Evolutionary conservation across 1,140 invertebrate species (phyloP), one percentile per base, ranked within the genome.

Genomic region (Wiebesia pumilae): DNA sequence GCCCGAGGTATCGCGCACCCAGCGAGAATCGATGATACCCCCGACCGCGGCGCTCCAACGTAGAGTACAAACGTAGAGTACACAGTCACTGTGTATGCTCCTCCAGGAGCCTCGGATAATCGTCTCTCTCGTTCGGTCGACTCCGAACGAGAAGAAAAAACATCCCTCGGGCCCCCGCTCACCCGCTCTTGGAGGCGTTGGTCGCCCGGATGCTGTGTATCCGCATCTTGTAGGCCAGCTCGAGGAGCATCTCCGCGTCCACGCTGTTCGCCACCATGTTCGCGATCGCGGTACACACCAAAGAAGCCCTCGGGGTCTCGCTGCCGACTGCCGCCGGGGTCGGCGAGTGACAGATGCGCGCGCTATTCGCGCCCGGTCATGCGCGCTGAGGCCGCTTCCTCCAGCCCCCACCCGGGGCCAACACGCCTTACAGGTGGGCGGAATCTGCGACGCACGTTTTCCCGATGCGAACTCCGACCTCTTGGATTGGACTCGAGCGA

Each of bases 221-320:
- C 79, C 97, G 93, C 40, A 97, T 93, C 84, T 94, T 95, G 90
- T 96, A 96, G 35, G 97, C 96, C 88, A 95, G 94, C 90, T 96
- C 96, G 84, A 95, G 93, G 12, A 97, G 93, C 71, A 94, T 92
- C 89, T 96, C 89, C 65, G 92, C 82, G 38, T 93, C 90, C 67
- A 85, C 38, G 33, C 71, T 43, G 14, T 35, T 27, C 16, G 3
- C 30, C 16, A 10, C 10, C 30, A 40, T 58, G 33, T 33, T 16
- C 35, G 58, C 51, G n/a, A 0, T 73, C 54, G 71, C 35, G 40
- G 14, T 27, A 9, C 9, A 54, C 33, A 3, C 19, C 51, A 54
- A n/a, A 54, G 43, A 24, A 58, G 30, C 35, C n/a, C 69, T 67
- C 73, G 73, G 40, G 80, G 24, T 54, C 33, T 79, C 47, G 40